Evolutionary conservation across 2,797 vertebrate species (phyloP).

Genomic region (Scleropages formosus): DNA sequence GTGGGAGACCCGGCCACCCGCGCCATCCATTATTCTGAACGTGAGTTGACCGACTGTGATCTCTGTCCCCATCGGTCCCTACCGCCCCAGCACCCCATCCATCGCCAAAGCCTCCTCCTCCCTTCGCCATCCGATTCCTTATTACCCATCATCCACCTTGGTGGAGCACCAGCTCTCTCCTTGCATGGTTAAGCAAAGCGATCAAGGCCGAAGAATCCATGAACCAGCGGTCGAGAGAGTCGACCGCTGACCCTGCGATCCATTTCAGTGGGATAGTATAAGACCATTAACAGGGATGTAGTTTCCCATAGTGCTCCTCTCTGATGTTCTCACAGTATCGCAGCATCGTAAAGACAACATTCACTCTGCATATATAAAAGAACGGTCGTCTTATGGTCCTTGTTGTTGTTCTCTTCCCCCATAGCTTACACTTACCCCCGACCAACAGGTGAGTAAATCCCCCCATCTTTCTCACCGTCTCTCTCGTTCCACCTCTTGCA

Average conservation of each 20-base stretch:
- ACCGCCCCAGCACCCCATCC: background rate
- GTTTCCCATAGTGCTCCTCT: too few species aligned
- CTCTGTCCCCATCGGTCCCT: background rate
- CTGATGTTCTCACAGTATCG: background rate
- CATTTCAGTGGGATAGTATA: background rate
- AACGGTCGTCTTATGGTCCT: background rate
- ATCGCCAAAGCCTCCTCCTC: background rate
- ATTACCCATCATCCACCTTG: background rate
- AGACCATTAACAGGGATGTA: background rate
- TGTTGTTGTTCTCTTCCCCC: conserved; percentile 57
- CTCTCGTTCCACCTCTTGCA: conserved; percentile 42
- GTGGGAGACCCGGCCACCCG: conserved; percentile 80
- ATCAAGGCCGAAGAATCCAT: background rate
- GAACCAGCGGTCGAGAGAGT: background rate
- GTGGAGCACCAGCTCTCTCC: background rate
- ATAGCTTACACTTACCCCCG: conserved; percentile 88
- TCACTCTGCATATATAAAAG: too few species aligned
- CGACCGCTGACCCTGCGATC: background rate
- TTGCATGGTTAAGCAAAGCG: background rate
- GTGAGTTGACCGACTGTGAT: conserved; percentile 67
- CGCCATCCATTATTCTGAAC: conserved; percentile 88
- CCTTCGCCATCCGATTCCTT: background rate
- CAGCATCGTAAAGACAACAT: background rate
- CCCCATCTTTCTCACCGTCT: background rate
- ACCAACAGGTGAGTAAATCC: conserved; percentile 77